Percentiles rank a stretch among this genome's conserved stretches.
Evolutionary conservation across 2,113 vertebrate genomes (phyloP).

Genomic region (Oryzias melastigma): DNA sequence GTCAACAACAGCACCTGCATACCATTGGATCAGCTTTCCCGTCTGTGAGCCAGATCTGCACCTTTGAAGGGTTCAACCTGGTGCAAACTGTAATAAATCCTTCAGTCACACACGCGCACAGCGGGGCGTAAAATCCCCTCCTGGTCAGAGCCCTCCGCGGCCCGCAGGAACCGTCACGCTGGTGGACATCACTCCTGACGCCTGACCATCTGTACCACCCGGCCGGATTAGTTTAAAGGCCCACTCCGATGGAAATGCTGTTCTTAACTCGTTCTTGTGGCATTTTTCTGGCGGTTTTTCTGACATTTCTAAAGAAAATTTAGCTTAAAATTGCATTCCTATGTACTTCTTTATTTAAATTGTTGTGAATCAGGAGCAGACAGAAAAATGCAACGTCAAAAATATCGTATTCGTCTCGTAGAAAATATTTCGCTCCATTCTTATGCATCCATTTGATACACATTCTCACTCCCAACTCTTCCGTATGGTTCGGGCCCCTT

Average conservation of each 20-base stretch:
- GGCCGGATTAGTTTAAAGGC: slow-evolving; percentile 37
- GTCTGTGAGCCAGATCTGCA: slow-evolving; percentile 13
- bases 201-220: slow-evolving; percentile 41
- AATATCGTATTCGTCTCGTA: no score
- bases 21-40: slow-evolving; percentile 16
- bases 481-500: no score
- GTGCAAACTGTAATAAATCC: slow-evolving; percentile 37
- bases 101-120: background rate
- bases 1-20: background rate
- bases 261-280: no score
- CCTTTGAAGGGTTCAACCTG: slow-evolving; percentile 22
- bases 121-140: slow-evolving; percentile 21
- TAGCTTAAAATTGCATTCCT: no score
- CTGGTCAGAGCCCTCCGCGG: slow-evolving; percentile 7
- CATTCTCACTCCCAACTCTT: no score
- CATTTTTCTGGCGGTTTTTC: no score
- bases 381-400: no score
- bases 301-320: no score
- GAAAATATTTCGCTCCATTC: no score
- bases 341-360: no score
- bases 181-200: slow-evolving; percentile 38
- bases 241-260: background rate
- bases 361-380: no score
- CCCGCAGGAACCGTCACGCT: slow-evolving; percentile 41
- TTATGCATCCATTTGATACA: no score